Evolutionary conservation across 2,113 vertebrate genomes (phyloP).

Genomic region (Fregata magnificens): DNA sequence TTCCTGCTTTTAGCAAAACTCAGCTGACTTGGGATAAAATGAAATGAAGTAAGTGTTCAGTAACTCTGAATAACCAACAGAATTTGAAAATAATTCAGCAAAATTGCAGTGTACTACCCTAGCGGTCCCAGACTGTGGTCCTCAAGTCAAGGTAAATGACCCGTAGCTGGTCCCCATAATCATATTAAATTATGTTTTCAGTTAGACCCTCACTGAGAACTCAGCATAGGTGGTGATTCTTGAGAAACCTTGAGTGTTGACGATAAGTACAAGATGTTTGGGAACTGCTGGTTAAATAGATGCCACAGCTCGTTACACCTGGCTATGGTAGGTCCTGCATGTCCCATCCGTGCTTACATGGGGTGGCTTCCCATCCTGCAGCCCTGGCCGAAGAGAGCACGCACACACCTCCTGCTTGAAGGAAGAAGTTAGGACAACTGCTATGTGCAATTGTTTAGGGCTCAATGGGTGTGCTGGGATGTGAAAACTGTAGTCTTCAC

Average conservation of each 20-base stretch:
- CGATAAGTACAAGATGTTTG: background rate
- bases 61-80: background rate
- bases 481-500: background rate
- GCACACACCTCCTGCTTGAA: background rate
- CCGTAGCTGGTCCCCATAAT: background rate
- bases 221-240: background rate
- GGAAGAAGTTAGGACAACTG: background rate
- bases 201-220: background rate
- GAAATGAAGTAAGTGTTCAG: background rate
- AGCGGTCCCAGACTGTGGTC: background rate
- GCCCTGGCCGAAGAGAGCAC: background rate
- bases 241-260: background rate
- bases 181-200: background rate
- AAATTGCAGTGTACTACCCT: background rate
- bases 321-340: background rate
- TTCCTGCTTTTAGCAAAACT: conserved; percentile 53
- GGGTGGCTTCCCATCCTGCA: background rate
- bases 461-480: background rate
- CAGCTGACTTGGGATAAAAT: background rate
- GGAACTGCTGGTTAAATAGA: background rate
- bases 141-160: background rate
- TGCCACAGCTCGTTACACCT: background rate
- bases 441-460: background rate
- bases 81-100: background rate
- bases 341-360: rapidly evolving